Evolutionary conservation across 2,797 vertebrate genomes (phyloP).

Genomic region (Sebastes hubbsi): DNA sequence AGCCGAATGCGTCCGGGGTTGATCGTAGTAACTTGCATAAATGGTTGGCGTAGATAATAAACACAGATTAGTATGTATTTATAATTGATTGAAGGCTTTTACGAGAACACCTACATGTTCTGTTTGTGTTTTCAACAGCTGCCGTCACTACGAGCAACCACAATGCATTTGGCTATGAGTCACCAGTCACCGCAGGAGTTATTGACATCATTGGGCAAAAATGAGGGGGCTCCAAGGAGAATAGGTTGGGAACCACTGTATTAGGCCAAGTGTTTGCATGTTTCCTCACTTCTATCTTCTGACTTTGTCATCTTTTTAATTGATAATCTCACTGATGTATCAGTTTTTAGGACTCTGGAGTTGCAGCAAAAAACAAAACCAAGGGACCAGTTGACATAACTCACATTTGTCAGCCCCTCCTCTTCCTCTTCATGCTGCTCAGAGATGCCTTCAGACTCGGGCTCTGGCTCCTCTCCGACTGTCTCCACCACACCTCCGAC

Average conservation of each 20-base stretch:
- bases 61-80: too few relatives aligned
- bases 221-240: too few relatives aligned
- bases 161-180: too few relatives aligned
- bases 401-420: slow-evolving; percentile 77
- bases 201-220: too few relatives aligned
- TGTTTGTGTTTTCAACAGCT: too few relatives aligned
- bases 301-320: not conserved
- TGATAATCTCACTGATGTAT: not conserved
- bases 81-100: too few relatives aligned
- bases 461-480: slow-evolving; percentile 80
- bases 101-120: too few relatives aligned
- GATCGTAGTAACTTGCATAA: too few relatives aligned
- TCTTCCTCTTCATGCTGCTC: slow-evolving; percentile 81
- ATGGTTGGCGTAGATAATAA: too few relatives aligned
- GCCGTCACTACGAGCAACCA: too few relatives aligned
- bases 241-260: not conserved
- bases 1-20: too few relatives aligned
- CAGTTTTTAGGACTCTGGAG: not conserved
- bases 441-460: slow-evolving; percentile 81
- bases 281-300: not conserved
- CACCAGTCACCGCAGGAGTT: too few relatives aligned
- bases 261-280: not conserved
- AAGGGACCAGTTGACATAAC: not conserved
- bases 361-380: not conserved
- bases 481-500: slow-evolving; percentile 73